Evolutionary conservation across 2,888 invertebrate genomes (phyloP), one percentile per base, ranked within the genome.

Genomic region (Caenorhabditis macrosperma): DNA sequence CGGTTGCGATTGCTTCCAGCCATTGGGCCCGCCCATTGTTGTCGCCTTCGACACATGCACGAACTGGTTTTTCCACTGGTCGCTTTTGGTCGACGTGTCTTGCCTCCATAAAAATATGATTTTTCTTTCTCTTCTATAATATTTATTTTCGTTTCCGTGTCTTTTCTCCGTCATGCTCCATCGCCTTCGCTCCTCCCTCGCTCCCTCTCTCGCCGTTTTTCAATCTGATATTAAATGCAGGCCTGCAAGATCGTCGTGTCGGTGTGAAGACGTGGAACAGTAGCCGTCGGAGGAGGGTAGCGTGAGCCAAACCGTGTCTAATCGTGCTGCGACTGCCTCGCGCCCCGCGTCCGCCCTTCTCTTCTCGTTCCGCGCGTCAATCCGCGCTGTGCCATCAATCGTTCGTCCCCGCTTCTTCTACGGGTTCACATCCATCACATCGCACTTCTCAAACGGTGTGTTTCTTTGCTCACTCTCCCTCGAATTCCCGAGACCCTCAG

Each of bases 191-290:
- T 59, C 4, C 63, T 20, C 44, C 57, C 10, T 20, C 44, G 15
- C 57, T 33, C 30, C 17, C 2, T 7, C 15, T 22, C 22, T 35
- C 17, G 12, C n/a, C n/a, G n/a, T n/a, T 33, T 44, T 33, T 17
- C 33, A 44, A 41, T 12, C 20, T 50, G 30, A 41, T 44, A 22
- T 46, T 60, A 4, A 24, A 50, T 60, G 12, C 67, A 69, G 69
- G 52, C 64, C 63, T 59, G 69, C 30, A 55, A 60, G 66, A 78
- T 64, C 74, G 68, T 68, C 68, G 59, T 48, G 68, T 50, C 55
- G 71, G 61, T 46, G 72, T 64, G 63, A 41, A 41, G 55, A 33
- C 44, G 66, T 50, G 64, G 64, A 66, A 57, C 57, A 66, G 66
- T 66, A 57, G 67, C 54, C 48, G 44, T 28, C 57, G 66, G 67